A percentile compares a stretch with the other conserved stretches of the same genome.
Conservation (phyloP, 2,888 invertebrate genomes). For the Cyaniris semiargus region DNA sequence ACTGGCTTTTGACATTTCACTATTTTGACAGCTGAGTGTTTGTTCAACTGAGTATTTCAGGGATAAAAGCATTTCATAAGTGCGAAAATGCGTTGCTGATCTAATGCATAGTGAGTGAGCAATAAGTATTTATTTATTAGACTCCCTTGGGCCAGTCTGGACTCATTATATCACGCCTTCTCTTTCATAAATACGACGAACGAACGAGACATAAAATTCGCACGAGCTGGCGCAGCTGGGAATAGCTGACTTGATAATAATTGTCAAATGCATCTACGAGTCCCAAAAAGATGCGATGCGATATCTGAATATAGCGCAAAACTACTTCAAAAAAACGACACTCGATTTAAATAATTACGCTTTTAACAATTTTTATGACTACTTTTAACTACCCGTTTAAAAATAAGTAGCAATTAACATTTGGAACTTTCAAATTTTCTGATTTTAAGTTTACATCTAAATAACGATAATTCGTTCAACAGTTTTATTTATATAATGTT, state of each 20-base stretch:
- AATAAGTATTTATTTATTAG: neutral
- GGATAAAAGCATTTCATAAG: constrained; percentile 14
- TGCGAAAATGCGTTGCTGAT: neutral
- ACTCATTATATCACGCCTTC: neutral
- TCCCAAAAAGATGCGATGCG: too few species aligned
- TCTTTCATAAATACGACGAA: neutral
- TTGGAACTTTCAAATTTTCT: constrained; percentile 3
- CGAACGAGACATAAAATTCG: neutral
- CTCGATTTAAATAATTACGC: neutral
- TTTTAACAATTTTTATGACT: neutral
- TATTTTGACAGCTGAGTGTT: neutral
- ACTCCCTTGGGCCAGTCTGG: neutral
- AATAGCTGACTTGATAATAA: too few species aligned
- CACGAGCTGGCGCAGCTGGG: too few species aligned
- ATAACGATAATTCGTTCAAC: neutral
- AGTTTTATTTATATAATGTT: neutral
- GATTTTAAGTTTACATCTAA: neutral
- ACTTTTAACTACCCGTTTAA: neutral
- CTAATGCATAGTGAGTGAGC: neutral
- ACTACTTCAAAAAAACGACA: neutral
- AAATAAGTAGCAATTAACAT: neutral
- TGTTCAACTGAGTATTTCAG: neutral
- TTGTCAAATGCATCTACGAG: too few species aligned
- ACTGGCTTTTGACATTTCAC: neutral
- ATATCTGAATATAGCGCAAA: neutral